Base-by-base conservation (phyloP, 2,888 invertebrate species). In the Coelinius sp. region DNA sequence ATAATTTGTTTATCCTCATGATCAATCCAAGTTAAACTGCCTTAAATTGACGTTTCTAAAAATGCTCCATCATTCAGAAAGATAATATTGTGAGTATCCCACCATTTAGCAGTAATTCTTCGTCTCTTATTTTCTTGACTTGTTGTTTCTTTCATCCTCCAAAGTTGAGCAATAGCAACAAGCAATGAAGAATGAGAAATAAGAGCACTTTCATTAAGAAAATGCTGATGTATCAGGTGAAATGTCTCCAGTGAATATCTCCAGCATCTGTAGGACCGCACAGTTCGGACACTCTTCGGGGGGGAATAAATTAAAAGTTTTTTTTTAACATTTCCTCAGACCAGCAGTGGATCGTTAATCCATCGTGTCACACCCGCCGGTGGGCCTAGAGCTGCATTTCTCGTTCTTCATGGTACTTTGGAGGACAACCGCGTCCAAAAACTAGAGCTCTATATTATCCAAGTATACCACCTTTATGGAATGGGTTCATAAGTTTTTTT, bases 281-380 rank as follows among this genome's bases (percentile, higher is more conserved):
- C 49, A 20, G 71, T 71, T 68, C 71, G 44, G 64, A 73, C 76
- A 73, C 70, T 72, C 65, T 70, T 71, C 73, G 76, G n/a, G n/a
- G n/a, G n/a, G n/a, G 74, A 77, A 82, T 83, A 82, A 83, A 82
- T 83, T 82, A 81, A 83, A 83, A 83, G 72, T 78, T 78, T 49
- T 75, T 75, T 75, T 72, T 62, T n/a, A n/a, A n/a, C n/a, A 69
- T 71, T 81, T 79, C 74, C 76, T 70, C 71, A 46, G 35, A 74
- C 64, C 68, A 67, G 74, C 75, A 75, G 70, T 67, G 70, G 80
- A 80, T 81, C 84, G 82, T 84, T 84, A 83, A 84, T 84, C 79
- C 82, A 79, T 82, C 80, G 80, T 77, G 80, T 78, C 78, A 73
- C 77, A 75, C 71, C 62, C 46, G 49, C 20, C 44, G 64, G 66